Conservation (phyloP, 2,797 vertebrate species). For the Gobionotothen gibberifrons region DNA sequence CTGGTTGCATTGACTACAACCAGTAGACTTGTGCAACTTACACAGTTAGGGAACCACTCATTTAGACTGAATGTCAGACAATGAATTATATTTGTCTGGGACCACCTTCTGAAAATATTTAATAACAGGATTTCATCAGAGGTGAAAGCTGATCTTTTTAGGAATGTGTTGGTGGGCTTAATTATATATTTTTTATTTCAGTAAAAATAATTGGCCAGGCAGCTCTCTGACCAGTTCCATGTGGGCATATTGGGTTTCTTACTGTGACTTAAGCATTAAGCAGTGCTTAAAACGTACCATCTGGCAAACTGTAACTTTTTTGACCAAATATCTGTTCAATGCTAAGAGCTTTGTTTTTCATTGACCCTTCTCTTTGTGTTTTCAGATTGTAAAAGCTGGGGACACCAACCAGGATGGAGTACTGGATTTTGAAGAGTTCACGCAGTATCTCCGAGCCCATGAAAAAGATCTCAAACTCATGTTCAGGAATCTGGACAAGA, state of each 20-base stretch:
- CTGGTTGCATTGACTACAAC: background rate
- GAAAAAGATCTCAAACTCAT: conserved; percentile 90
- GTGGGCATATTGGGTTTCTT: background rate
- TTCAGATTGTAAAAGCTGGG: conserved; percentile 83
- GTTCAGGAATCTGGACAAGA: conserved; percentile 89
- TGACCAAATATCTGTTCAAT: background rate
- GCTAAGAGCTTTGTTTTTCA: background rate
- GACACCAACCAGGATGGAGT: conserved; percentile 86
- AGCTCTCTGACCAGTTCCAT: background rate
- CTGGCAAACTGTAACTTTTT: background rate
- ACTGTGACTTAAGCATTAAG: background rate
- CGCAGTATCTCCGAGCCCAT: conserved; percentile 84
- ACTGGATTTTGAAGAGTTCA: conserved; percentile 91
- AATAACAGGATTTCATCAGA: background rate
- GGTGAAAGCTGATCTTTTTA: background rate
- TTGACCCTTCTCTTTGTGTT: conserved; percentile 28
- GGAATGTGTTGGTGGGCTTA: background rate
- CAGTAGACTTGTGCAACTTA: background rate
- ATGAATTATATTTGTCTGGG: background rate
- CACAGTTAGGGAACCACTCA: background rate
- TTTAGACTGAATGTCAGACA: background rate
- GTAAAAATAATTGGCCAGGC: background rate
- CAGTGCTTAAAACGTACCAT: background rate
- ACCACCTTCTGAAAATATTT: background rate
- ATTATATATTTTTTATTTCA: background rate